Percentiles rank a stretch among this genome's conserved stretches.
Conservation (phyloP, 1,140 invertebrate species). For the Formica exsecta region DNA sequence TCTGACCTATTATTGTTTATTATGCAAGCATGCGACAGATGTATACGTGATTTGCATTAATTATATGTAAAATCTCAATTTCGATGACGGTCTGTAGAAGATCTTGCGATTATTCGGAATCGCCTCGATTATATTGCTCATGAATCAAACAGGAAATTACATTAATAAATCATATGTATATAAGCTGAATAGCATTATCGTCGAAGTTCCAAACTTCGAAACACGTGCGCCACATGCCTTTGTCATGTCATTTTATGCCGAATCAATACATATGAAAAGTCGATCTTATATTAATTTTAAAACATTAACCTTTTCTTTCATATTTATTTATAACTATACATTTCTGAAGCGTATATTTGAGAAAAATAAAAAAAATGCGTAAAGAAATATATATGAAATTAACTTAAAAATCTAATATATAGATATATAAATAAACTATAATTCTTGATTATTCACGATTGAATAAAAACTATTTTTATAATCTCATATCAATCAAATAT, state of each 20-base stretch:
- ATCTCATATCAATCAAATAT: not conserved
- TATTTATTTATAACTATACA: not conserved
- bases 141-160: not conserved
- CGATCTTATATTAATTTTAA: not conserved
- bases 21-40: not conserved
- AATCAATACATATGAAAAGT: not conserved
- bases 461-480: not conserved
- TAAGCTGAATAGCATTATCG: not conserved
- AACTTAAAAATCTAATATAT: not conserved
- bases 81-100: no score
- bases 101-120: slow-evolving; percentile 12
- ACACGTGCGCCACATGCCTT: not conserved
- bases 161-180: not conserved
- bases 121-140: not conserved
- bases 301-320: not conserved
- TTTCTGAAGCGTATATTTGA: not conserved
- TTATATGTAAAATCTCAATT: slow-evolving; percentile 25
- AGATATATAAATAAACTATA: not conserved
- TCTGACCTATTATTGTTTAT: slow-evolving; percentile 27
- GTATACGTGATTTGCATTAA: slow-evolving; percentile 8
- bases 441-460: not conserved
- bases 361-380: not conserved
- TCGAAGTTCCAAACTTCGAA: not conserved
- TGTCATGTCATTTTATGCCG: not conserved
- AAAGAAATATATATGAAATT: not conserved